Conservation (phyloP, 2,113 vertebrate genomes). For the Tychaedon coryphoeus region DNA sequence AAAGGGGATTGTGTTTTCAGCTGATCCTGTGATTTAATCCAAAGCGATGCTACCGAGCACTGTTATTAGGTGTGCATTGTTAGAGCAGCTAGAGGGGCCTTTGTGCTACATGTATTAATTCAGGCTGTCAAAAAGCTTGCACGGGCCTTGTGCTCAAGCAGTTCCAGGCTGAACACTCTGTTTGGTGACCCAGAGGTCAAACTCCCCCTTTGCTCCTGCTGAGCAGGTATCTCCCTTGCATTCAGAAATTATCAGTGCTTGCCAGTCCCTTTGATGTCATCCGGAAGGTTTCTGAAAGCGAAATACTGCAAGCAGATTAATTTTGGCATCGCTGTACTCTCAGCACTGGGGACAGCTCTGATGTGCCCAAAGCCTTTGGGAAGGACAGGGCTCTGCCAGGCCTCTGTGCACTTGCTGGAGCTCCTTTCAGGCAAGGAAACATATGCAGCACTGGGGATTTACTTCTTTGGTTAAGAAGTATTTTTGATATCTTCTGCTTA, state of each 20-base stretch:
- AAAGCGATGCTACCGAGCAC: not conserved
- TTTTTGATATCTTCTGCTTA: not conserved
- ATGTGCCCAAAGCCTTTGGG: not conserved
- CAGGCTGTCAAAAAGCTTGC: not conserved
- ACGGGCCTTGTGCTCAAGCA: not conserved
- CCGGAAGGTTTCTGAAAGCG: not conserved
- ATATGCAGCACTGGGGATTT: not conserved
- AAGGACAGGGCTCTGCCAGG: not conserved
- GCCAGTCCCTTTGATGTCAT: not conserved
- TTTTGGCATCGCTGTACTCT: not conserved
- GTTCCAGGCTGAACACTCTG: not conserved
- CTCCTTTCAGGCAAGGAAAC: not conserved
- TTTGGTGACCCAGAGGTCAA: not conserved
- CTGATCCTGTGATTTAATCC: constrained; percentile 33
- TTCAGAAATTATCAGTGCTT: not conserved
- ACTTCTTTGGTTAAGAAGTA: not conserved
- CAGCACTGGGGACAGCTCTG: not conserved
- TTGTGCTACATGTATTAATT: not conserved
- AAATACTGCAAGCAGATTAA: not conserved
- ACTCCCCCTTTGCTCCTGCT: not conserved
- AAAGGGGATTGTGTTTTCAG: constrained; percentile 27
- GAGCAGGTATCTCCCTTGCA: not conserved
- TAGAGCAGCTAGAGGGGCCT: not conserved
- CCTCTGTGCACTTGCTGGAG: not conserved
- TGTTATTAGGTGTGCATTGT: not conserved